Base-by-base conservation (phyloP, 2,888 invertebrate species). In the Drosophila falleni region DNA sequence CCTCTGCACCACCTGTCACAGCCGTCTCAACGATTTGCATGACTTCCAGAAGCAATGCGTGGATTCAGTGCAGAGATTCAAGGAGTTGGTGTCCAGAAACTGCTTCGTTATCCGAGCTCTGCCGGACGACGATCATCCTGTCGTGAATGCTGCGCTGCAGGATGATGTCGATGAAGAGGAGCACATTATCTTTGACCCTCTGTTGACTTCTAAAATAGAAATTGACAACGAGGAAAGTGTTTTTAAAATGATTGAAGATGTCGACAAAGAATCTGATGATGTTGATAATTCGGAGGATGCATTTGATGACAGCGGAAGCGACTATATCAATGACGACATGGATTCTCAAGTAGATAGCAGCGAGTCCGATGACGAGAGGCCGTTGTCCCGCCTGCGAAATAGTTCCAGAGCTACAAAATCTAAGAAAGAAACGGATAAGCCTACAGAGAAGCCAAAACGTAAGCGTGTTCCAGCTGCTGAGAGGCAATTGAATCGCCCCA, bases 31-130 rank as follows among this genome's bases (percentile, higher is more conserved):
- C 62, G 91, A 92, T 10, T 59, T 90, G 68, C 88, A 91, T 3
- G 87, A 87, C 9, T 91, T 91, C 53, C 92, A 90, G 33, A 83
- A 86, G 35, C 61, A 81, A 42, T 92, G 92, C 37, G 84, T 87
- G 2, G 88, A 88, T n/a, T 90, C 91, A 3, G 86, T 89, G 39
- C 86, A 87, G 26, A 89, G 78, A 56, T 92, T 90, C 41, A 86
- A 91, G n/a, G 87, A 85, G 4, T 70, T 86, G 72, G 60, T 91
- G 3, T 66, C 76, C 3, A 78, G 33, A 31, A 81, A 82, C 46
- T 49, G 50, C 16, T 76, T 85, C 9, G 35, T 42, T 10, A 35
- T 44, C 19, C 44, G 15, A 10, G 44, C 44, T 8, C 8, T 55
- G 5, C 33, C 44, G 0, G 55, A 55, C 1, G 31, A 33, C 19